Evolutionary conservation across 2,888 invertebrate genomes (phyloP).

Genomic region (Spisula subtruncata): DNA sequence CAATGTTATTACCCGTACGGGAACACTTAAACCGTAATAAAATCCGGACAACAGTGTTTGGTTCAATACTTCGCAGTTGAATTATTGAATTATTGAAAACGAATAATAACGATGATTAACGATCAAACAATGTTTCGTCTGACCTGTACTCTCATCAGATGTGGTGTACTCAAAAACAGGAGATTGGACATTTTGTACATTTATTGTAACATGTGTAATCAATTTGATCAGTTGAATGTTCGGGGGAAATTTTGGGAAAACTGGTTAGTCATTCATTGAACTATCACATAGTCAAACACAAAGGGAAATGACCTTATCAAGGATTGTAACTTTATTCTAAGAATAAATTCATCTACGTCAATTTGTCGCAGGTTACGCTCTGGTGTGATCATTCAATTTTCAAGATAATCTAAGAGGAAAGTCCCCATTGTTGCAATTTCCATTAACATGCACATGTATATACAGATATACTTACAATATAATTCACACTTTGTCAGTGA

Average conservation of each 20-base stretch:
- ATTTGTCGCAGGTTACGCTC: neutral
- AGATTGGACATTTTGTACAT: neutral
- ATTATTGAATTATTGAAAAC: slow-evolving; percentile 41
- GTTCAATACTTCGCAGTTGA: slow-evolving; percentile 35
- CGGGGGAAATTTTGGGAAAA: neutral
- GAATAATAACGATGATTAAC: slow-evolving; percentile 32
- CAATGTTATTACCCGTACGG: slow-evolving; percentile 14
- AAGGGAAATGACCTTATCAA: neutral
- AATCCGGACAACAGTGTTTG: neutral
- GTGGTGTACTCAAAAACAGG: neutral
- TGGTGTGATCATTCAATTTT: too few species aligned
- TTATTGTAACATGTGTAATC: slow-evolving; percentile 1
- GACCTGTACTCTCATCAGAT: slow-evolving; percentile 16
- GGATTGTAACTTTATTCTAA: neutral
- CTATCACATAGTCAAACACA: neutral
- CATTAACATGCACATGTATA: too few species aligned
- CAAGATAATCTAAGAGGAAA: too few species aligned
- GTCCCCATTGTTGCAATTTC: too few species aligned
- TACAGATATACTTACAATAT: too few species aligned
- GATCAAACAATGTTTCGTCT: slow-evolving; percentile 22
- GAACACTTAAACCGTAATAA: slow-evolving; percentile 39
- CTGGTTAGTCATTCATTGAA: neutral
- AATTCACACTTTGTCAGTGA: too few species aligned
- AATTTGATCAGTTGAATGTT: neutral
- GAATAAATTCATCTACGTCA: neutral